phyloP scores from a whole-genome alignment of 2,113 vertebrate genomes.

The Lasiurus cinereus region DNA sequence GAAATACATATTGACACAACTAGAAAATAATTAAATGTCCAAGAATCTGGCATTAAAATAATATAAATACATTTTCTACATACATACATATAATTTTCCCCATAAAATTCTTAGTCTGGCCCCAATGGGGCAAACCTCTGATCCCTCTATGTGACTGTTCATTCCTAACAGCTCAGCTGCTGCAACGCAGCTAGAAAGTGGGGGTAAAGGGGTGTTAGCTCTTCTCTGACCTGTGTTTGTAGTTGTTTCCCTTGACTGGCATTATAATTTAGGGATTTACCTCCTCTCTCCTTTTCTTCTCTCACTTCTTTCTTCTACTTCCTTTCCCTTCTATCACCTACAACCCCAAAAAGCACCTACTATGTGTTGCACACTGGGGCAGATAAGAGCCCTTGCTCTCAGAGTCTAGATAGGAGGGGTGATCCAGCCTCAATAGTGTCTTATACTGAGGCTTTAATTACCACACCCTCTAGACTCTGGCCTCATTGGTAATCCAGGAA shows the following conservation, averaged over 20 bases:
- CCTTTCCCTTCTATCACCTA: neutral
- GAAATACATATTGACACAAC: constrained; percentile 4
- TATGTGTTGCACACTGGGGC: neutral
- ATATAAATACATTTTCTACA: neutral
- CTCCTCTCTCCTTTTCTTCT: neutral
- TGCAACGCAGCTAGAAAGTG: neutral
- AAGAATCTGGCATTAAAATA: neutral
- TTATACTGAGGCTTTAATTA: neutral
- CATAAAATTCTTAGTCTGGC: neutral
- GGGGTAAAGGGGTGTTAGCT: neutral
- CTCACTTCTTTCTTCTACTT: neutral
- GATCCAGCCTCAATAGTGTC: neutral
- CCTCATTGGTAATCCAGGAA: neutral
- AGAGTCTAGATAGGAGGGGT: neutral
- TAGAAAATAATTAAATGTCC: neutral
- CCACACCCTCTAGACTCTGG: neutral
- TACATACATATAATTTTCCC: neutral
- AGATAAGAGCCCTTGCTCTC: neutral
- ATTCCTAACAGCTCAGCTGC: neutral
- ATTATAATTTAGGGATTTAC: neutral
- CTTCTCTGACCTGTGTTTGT: neutral
- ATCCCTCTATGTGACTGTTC: neutral
- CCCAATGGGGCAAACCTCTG: neutral
- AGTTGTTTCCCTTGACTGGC: neutral
- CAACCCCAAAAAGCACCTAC: neutral